Conservation (phyloP, 92 coral and sea anemone genomes). For the Palythoa grandis region DNA sequence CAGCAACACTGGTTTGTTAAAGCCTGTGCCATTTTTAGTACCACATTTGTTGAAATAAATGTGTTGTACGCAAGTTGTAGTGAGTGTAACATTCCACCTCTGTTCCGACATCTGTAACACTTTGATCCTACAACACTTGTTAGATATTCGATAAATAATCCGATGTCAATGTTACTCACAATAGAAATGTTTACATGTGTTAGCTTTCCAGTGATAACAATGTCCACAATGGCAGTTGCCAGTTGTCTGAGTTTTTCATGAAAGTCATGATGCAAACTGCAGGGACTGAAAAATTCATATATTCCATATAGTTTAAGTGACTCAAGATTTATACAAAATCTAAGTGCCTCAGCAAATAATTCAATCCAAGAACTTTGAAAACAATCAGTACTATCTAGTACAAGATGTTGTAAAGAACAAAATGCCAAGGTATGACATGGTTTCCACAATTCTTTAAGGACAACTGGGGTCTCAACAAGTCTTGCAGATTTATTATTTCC, state of each 20-base stretch:
- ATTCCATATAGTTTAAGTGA: neutral
- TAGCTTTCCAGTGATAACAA: constrained; percentile 11
- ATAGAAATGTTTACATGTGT: neutral
- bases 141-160: neutral
- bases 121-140: constrained; percentile 22
- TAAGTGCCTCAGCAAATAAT: constrained; percentile 1
- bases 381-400: neutral
- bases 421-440: neutral
- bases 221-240: neutral
- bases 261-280: too few relatives aligned
- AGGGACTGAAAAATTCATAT: too few relatives aligned
- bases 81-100: constrained; percentile 10
- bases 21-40: neutral
- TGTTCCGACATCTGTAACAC: neutral
- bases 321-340: neutral
- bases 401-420: constrained; percentile 6
- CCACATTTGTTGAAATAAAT: neutral
- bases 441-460: neutral
- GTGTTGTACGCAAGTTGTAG: neutral
- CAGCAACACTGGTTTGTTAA: constrained; percentile 7
- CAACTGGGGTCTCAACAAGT: neutral
- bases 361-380: neutral
- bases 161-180: neutral
- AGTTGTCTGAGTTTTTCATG: neutral
- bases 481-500: neutral